phyloP scores from a whole-genome alignment of 2,113 vertebrate species.

The Neogobius melanostomus region DNA sequence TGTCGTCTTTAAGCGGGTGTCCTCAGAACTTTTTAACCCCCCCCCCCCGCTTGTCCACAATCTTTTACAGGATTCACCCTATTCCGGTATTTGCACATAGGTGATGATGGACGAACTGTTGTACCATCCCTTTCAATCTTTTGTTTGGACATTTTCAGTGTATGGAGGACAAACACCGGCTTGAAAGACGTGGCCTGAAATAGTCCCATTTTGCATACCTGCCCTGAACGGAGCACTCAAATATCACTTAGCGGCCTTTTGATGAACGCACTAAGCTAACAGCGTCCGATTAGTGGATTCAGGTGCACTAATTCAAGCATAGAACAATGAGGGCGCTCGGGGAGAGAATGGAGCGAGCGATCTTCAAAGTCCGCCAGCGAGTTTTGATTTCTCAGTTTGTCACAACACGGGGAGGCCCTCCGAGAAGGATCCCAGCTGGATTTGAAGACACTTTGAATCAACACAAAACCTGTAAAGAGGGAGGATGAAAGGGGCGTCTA shows the following conservation, averaged over 20 bases:
- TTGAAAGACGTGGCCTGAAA: slow-evolving; percentile 1
- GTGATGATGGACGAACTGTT: slow-evolving; percentile 2
- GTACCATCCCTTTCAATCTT: slow-evolving; percentile 3
- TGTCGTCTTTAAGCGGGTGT: background rate
- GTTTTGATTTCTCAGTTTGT: slow-evolving; percentile 56
- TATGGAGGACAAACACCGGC: slow-evolving; percentile 5
- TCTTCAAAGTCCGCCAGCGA: slow-evolving; percentile 61
- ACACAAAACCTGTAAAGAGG: slow-evolving; percentile 55
- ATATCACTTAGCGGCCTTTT: slow-evolving; percentile 58
- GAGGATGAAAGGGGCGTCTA: slow-evolving; percentile 71
- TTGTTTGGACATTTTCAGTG: slow-evolving; percentile 3
- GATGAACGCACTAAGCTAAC: slow-evolving; percentile 43
- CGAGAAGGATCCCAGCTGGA: slow-evolving; percentile 65
- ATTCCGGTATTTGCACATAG: background rate
- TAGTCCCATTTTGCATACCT: slow-evolving; percentile 5
- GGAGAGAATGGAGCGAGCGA: slow-evolving; percentile 54
- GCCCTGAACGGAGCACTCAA: slow-evolving; percentile 41
- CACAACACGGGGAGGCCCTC: slow-evolving; percentile 56
- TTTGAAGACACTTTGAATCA: slow-evolving; percentile 55
- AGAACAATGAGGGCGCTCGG: slow-evolving; percentile 64
- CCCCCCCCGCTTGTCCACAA: background rate
- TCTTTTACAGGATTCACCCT: background rate
- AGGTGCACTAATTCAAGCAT: slow-evolving; percentile 70
- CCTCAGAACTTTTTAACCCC: background rate
- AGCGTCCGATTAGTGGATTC: slow-evolving; percentile 66